phyloP scores from a whole-genome alignment of 2,113 vertebrate species.

The Puntigrus tetrazona region DNA sequence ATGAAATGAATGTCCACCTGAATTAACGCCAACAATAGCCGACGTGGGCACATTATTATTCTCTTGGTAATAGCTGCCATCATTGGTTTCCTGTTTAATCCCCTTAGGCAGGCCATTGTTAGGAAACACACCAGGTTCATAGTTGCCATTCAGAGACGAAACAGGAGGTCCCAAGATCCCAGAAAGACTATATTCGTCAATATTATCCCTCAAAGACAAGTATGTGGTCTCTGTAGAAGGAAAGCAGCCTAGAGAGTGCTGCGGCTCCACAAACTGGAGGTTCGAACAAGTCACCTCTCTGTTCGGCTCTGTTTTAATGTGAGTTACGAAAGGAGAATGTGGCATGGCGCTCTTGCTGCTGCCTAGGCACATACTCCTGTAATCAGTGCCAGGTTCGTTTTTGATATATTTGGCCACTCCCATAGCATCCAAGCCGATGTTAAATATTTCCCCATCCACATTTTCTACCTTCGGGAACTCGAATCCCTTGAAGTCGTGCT shows the following conservation, averaged over 20 bases:
- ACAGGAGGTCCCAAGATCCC: conserved; percentile 96
- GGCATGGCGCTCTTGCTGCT: conserved; percentile 80
- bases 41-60: conserved; percentile 86
- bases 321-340: conserved; percentile 82
- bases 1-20: conserved; percentile 97
- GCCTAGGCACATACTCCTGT: conserved; percentile 87
- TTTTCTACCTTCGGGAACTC: conserved; percentile 92
- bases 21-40: conserved; percentile 97
- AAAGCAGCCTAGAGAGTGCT: conserved; percentile 86
- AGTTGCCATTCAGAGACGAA: conserved; percentile 87
- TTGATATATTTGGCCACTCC: conserved; percentile 94
- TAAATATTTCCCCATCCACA: conserved; percentile 84
- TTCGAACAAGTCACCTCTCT: conserved; percentile 90
- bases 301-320: conserved; percentile 90
- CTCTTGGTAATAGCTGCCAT: conserved; percentile 93
- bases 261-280: conserved; percentile 81
- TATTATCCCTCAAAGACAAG: conserved; percentile 96
- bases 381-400: conserved; percentile 89
- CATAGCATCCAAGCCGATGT: conserved; percentile 81
- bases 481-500: conserved; percentile 82
- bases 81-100: conserved; percentile 94
- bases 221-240: conserved; percentile 92
- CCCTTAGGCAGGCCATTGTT: conserved; percentile 84
- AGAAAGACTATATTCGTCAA: conserved; percentile 96
- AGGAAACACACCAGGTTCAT: conserved; percentile 87